Conservation (phyloP, 2,113 vertebrate species). For the Corythornis madagascariensis region DNA sequence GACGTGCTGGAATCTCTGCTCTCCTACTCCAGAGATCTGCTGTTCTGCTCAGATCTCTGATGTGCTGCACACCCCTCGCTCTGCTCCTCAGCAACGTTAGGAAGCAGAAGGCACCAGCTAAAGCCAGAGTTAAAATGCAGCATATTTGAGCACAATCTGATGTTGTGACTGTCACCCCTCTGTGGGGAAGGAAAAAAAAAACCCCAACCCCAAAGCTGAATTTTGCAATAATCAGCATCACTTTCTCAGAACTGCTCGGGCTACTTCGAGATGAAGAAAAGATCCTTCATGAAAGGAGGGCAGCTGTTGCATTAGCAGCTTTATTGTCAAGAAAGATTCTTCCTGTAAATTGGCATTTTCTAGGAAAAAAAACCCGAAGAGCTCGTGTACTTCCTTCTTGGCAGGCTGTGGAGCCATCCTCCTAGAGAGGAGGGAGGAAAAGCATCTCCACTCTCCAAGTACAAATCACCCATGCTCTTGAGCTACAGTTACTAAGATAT, state of each 20-base stretch:
- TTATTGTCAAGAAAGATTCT: slow-evolving; percentile 1
- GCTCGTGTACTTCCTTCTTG: slow-evolving; percentile 40
- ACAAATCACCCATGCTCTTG: slow-evolving; percentile 19
- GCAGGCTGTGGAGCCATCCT: slow-evolving; percentile 37
- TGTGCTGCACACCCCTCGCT: background rate
- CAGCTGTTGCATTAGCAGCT: slow-evolving; percentile 29
- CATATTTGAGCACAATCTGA: background rate
- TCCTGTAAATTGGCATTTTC: slow-evolving; percentile 35
- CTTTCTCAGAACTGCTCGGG: background rate
- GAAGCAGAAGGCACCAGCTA: background rate
- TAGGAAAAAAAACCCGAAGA: background rate
- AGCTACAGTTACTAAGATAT: slow-evolving; percentile 12
- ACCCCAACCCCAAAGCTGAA: background rate
- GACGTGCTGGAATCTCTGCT: background rate
- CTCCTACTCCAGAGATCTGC: background rate
- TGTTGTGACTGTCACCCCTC: background rate
- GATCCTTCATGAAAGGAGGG: background rate
- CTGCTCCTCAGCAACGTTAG: background rate
- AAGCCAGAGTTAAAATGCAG: background rate
- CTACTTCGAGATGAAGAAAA: background rate
- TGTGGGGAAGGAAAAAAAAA: background rate
- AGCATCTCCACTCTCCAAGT: slow-evolving; percentile 24
- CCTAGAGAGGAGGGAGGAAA: slow-evolving; percentile 18
- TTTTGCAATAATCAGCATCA: background rate
- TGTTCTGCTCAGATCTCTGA: background rate